Conservation (phyloP, 1,140 invertebrate species). For the Brachionus manjavacas region DNA sequence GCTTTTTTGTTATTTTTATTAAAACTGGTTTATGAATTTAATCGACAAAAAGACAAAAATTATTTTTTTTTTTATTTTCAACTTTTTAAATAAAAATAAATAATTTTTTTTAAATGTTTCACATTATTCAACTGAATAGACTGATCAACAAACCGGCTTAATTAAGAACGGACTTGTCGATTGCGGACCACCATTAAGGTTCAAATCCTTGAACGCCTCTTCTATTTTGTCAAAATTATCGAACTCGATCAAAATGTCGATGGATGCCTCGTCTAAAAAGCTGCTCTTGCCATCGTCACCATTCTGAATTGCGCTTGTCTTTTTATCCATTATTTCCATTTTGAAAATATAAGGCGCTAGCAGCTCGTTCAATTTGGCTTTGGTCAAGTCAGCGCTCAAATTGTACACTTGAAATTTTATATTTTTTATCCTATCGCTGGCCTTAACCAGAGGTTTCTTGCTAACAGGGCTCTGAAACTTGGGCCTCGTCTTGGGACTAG, state of each 20-base stretch:
- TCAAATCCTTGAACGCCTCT: constrained; percentile 30
- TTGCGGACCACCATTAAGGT: neutral
- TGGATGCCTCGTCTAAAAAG: neutral
- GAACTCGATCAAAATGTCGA: constrained; percentile 35
- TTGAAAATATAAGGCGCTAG: neutral
- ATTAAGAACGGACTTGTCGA: neutral
- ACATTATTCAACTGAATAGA: neutral
- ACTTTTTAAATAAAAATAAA: constrained; percentile 29
- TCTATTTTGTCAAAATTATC: constrained; percentile 33
- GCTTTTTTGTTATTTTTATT: neutral
- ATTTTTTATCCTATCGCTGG: constrained; percentile 4
- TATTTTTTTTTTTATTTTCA: neutral
- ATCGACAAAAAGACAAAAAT: neutral
- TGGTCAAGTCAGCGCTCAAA: constrained; percentile 25
- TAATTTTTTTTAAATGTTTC: constrained; percentile 15
- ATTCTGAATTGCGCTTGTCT: neutral
- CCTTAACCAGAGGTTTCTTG: neutral
- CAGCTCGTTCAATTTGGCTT: neutral
- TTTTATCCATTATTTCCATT: constrained; percentile 28
- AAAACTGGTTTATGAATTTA: constrained; percentile 14
- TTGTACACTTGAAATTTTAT: constrained; percentile 39
- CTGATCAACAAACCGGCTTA: constrained; percentile 22
- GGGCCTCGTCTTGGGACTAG: neutral
- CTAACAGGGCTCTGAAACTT: neutral
- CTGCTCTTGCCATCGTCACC: neutral